Conservation (phyloP, 1,140 invertebrate genomes). For the Scaptomyza montana region DNA sequence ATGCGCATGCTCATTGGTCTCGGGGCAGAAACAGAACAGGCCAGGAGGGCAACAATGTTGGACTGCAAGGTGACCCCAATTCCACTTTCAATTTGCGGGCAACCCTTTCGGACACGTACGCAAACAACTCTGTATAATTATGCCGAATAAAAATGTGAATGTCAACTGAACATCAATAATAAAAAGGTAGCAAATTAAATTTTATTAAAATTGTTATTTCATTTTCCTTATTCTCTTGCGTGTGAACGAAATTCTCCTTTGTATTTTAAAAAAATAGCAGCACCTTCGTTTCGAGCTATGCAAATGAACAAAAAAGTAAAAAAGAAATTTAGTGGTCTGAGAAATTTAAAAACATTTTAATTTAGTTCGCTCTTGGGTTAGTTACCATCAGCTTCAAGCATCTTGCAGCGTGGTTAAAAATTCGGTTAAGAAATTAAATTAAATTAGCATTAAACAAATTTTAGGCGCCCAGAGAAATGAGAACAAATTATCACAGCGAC, state of each 20-base stretch:
- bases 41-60: constrained; percentile 26
- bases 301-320: constrained; percentile 50
- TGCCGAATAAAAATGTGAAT: constrained; percentile 74
- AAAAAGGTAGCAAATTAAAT: constrained; percentile 70
- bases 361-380: constrained; percentile 37
- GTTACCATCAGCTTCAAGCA: constrained; percentile 46
- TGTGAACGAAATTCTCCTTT: constrained; percentile 56
- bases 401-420: constrained; percentile 39
- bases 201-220: constrained; percentile 68
- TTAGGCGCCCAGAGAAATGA: constrained; percentile 27
- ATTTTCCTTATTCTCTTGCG: constrained; percentile 38
- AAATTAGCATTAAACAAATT: constrained; percentile 45
- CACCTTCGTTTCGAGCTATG: constrained; percentile 28
- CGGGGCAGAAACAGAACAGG: constrained; percentile 9
- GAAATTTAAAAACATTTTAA: constrained; percentile 65
- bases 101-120: constrained; percentile 51
- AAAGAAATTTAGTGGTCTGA: constrained; percentile 41
- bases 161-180: constrained; percentile 60
- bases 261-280: constrained; percentile 27
- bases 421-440: constrained; percentile 14
- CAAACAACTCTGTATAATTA: constrained; percentile 61
- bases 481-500: constrained; percentile 40
- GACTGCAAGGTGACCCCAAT: constrained; percentile 57
- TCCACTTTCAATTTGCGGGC: constrained; percentile 22
- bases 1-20: constrained; percentile 61